Percentiles rank a stretch among this genome's conserved stretches.
Conservation (phyloP, 1,140 invertebrate genomes). For the Cherax destructor region DNA sequence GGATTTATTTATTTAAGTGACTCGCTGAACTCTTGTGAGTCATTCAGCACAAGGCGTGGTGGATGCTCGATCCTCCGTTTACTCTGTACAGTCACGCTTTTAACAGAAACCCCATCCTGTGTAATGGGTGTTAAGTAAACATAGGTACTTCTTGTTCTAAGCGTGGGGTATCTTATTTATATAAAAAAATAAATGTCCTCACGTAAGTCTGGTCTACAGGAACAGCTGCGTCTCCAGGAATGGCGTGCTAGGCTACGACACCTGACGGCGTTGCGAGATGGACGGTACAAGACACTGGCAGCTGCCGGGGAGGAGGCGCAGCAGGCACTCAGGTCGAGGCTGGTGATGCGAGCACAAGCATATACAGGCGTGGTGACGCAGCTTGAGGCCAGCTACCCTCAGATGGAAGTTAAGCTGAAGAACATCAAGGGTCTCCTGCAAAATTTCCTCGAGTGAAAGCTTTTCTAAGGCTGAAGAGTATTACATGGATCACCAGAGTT, state of each 20-base stretch:
- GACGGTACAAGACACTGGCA: conserved; percentile 51
- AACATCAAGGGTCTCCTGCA: conserved; percentile 56
- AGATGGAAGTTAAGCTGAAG: conserved; percentile 50
- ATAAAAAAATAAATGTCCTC: not conserved
- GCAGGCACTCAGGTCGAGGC: conserved; percentile 23
- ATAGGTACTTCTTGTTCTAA: no score
- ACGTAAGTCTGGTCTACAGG: conserved; percentile 16
- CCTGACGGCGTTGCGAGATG: conserved; percentile 52
- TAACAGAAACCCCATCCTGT: no score
- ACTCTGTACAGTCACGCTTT: no score
- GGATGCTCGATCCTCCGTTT: no score
- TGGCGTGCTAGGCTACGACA: conserved; percentile 40
- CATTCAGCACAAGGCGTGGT: no score
- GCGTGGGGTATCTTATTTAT: no score
- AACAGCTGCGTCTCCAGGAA: conserved; percentile 55
- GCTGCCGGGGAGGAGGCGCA: conserved; percentile 52
- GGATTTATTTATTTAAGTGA: no score
- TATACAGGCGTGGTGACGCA: conserved; percentile 44
- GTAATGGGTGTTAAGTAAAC: no score
- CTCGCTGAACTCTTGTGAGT: no score
- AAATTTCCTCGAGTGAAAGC: conserved; percentile 45
- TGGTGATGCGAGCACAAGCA: conserved; percentile 36
- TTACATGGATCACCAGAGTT: no score
- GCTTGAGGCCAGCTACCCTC: conserved; percentile 49
- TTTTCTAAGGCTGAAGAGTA: not conserved